Conservation (phyloP, 2,888 invertebrate species). For the Petrolisthes cinctipes region DNA sequence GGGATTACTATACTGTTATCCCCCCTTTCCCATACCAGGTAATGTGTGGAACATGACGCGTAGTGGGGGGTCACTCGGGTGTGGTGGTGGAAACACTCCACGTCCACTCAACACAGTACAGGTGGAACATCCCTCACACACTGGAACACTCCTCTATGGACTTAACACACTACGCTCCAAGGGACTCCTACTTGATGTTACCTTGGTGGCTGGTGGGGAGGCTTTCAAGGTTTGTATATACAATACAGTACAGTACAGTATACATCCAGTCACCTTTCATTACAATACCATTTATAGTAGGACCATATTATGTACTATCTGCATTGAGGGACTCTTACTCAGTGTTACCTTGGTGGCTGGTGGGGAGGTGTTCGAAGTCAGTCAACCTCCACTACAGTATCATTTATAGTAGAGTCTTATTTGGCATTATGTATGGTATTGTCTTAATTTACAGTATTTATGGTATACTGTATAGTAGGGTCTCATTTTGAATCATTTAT, state of each 20-base stretch:
- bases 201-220: constrained; percentile 77
- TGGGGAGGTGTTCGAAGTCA: constrained; percentile 73
- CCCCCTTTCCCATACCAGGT: not conserved
- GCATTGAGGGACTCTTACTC: constrained; percentile 76
- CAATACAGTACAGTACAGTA: no score
- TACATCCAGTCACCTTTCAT: no score
- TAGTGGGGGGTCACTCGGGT: not conserved
- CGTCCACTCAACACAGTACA: constrained; percentile 70
- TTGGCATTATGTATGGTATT: constrained; percentile 73
- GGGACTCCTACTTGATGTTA: constrained; percentile 78
- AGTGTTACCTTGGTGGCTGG: constrained; percentile 79
- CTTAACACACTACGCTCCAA: constrained; percentile 76
- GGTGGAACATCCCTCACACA: constrained; percentile 75
- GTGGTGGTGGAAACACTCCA: constrained; percentile 50
- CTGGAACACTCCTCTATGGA: constrained; percentile 74
- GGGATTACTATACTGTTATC: no score
- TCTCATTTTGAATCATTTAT: no score
- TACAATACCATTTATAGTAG: no score
- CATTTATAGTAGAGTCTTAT: no score
- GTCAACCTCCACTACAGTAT: no score
- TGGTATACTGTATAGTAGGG: no score
- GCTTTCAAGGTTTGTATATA: constrained; percentile 70
- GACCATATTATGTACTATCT: constrained; percentile 69
- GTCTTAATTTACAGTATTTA: constrained; percentile 77
- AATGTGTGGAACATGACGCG: constrained; percentile 13